A percentile compares a stretch with the other conserved stretches of the same genome.
These are phyloP conservation scores for Falco berigora DNA, from an alignment of 2,797 vertebrate species.

Conservation along the genomic window DNA sequence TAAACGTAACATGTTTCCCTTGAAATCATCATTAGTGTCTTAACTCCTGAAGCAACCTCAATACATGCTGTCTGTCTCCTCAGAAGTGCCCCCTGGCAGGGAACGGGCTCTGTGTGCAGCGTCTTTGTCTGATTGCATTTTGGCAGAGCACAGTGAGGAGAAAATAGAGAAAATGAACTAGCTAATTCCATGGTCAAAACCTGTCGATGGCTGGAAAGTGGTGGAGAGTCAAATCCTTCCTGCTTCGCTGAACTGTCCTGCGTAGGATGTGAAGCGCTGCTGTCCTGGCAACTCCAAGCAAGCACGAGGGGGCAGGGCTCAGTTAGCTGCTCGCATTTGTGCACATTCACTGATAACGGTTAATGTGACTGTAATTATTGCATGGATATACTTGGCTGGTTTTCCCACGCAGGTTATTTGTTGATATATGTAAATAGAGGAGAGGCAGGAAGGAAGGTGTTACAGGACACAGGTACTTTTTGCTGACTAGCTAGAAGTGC, in stretches of 20 bases:
- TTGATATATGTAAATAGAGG: background rate
- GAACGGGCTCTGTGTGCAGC: background rate
- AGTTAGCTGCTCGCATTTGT: background rate
- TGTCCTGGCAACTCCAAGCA: rapidly evolving
- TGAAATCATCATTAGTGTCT: conserved; percentile 60
- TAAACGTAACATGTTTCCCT: conserved; percentile 23
- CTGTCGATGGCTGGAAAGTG: background rate
- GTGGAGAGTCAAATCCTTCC: background rate
- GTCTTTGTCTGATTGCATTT: conserved; percentile 17
- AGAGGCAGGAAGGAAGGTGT: background rate
- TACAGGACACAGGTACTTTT: background rate
- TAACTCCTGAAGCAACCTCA: conserved; percentile 44
- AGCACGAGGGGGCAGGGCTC: background rate
- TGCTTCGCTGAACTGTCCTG: background rate
- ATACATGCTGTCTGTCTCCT: conserved; percentile 39
- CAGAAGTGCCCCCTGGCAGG: conserved; percentile 29
- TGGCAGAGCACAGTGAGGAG: background rate
- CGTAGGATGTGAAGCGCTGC: background rate
- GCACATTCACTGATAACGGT: background rate
- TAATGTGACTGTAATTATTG: background rate
- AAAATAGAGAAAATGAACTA: conserved; percentile 23
- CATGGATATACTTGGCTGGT: background rate
- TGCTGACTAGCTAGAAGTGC: background rate
- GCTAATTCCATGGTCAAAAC: background rate
- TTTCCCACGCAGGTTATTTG: background rate